These are phyloP conservation scores for Drosophila nigrodunni DNA, from an alignment of 1,140 invertebrate species.

Conservation along the genomic window DNA sequence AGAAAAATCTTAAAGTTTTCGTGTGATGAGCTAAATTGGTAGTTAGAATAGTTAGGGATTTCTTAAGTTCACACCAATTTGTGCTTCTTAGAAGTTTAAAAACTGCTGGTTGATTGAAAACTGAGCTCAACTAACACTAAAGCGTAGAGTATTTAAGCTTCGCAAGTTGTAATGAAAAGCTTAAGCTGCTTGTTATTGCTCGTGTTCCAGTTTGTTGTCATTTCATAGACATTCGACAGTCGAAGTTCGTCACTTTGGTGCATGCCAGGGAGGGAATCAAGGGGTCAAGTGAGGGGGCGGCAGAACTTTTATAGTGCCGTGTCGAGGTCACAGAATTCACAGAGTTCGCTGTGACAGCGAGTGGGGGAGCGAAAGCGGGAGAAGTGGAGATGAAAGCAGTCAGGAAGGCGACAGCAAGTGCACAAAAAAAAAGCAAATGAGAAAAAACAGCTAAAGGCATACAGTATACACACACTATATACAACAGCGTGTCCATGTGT, in stretches of 20 bases:
- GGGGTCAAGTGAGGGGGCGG: conserved; percentile 1
- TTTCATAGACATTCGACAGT: conserved; percentile 31
- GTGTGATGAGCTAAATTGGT: no score
- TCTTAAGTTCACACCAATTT: no score
- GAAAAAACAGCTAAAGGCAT: conserved; percentile 56
- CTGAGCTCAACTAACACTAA: neutral
- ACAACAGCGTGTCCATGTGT: conserved; percentile 10
- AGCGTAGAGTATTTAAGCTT: conserved; percentile 26
- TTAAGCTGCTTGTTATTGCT: conserved; percentile 16
- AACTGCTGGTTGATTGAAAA: no score
- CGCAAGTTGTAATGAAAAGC: neutral
- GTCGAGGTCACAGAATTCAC: conserved; percentile 74
- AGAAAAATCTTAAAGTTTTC: no score
- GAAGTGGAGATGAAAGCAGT: neutral
- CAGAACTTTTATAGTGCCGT: conserved; percentile 67
- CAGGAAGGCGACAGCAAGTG: conserved; percentile 53
- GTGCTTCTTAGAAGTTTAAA: no score
- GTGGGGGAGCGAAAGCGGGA: neutral
- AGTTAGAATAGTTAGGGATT: no score
- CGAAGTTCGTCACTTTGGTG: conserved; percentile 58
- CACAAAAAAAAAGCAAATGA: conserved; percentile 38
- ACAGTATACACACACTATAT: conserved; percentile 28
- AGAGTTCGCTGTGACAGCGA: conserved; percentile 27
- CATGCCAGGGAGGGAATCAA: conserved; percentile 13
- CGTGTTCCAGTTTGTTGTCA: conserved; percentile 33